Conservation (phyloP, 2,113 vertebrate genomes). For the Vulpes lagopus region DNA sequence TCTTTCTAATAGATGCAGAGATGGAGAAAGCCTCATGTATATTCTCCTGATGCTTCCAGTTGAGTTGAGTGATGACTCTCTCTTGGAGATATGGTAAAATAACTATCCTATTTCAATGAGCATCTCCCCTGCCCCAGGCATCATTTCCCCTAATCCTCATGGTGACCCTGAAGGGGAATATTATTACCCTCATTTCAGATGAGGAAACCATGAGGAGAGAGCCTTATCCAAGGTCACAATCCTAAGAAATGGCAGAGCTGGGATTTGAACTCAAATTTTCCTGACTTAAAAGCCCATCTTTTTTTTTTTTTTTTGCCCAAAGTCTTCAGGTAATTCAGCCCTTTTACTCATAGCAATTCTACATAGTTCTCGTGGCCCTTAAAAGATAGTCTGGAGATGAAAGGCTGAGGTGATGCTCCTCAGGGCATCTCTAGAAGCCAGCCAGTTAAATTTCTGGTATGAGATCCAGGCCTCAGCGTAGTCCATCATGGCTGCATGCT, state of each 20-base stretch:
- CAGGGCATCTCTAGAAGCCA: neutral
- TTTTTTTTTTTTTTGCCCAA: neutral
- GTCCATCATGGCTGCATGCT: conserved; percentile 12
- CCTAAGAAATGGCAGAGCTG: neutral
- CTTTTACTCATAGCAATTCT: neutral
- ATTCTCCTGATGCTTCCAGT: neutral
- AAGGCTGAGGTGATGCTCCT: neutral
- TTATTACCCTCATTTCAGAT: neutral
- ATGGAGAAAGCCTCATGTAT: no score
- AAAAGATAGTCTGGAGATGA: neutral
- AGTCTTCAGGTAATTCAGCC: neutral
- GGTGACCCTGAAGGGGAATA: neutral
- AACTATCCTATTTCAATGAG: neutral
- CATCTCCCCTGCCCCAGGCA: accelerated
- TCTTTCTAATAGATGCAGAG: neutral
- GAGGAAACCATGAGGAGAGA: neutral
- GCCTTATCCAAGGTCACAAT: neutral
- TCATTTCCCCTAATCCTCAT: neutral
- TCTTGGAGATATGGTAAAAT: accelerated
- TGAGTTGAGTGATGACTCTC: accelerated
- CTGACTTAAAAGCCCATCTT: neutral
- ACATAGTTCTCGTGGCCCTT: neutral
- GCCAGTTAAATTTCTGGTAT: neutral
- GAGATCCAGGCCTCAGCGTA: neutral
- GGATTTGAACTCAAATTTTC: neutral